Evolutionary conservation across 2,797 vertebrate genomes (phyloP).

Genomic region (Amniataba percoides): DNA sequence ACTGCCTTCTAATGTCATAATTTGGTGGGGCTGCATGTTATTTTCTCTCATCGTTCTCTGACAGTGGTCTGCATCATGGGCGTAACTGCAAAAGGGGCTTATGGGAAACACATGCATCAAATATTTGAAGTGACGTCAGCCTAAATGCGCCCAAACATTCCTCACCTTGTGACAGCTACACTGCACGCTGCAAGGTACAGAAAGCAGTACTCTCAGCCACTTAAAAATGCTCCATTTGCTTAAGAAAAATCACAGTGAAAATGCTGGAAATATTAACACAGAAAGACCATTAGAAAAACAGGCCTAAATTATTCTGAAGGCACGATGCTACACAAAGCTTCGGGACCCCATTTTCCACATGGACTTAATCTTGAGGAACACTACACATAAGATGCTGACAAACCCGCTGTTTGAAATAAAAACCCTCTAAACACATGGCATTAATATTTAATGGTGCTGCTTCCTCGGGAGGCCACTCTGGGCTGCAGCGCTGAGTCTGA

Average conservation of each 20-base stretch:
- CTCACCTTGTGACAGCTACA: conserved; percentile 56
- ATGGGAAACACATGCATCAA: conserved; percentile 62
- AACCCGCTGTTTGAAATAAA: conserved; percentile 83
- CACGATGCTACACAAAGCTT: conserved; percentile 59
- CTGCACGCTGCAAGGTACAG: conserved; percentile 35
- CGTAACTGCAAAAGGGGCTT: conserved; percentile 34
- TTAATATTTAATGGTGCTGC: conserved; percentile 93
- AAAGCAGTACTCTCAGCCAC: conserved; percentile 47
- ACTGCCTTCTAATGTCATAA: conserved; percentile 8
- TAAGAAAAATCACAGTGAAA: conserved; percentile 67
- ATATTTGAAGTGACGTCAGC: conserved; percentile 56
- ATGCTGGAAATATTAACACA: conserved; percentile 74
- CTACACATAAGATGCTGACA: conserved; percentile 81
- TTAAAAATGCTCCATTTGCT: conserved; percentile 68
- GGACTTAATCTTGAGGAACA: conserved; percentile 72
- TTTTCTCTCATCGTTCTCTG: conserved; percentile 20
- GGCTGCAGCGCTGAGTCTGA: conserved; percentile 87
- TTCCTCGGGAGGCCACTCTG: conserved; percentile 83
- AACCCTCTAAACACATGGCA: conserved; percentile 87
- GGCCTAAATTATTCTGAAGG: conserved; percentile 72
- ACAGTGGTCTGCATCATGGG: conserved; percentile 27
- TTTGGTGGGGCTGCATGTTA: conserved; percentile 5
- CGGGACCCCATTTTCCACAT: conserved; percentile 68
- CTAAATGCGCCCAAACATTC: conserved; percentile 50
- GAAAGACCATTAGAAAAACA: conserved; percentile 79